Evolutionary conservation across 2,113 vertebrate species (phyloP), one percentile per base, ranked within the genome.

Genomic region (Amia ocellicauda): DNA sequence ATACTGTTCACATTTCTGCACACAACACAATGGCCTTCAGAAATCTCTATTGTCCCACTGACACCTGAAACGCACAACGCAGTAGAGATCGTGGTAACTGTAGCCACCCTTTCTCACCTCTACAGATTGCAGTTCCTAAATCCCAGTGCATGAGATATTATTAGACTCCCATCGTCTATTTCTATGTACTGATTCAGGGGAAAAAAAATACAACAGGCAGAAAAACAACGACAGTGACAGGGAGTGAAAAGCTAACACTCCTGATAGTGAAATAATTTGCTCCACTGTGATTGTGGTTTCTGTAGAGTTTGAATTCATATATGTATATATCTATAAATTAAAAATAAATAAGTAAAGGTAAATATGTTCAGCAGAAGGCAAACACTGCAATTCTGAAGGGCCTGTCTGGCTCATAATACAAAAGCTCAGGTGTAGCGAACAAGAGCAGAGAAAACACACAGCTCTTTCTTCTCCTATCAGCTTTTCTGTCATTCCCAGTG

Each of bases 401-500:
- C 20, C 14, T 27, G 60, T 68, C 71, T 76, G 68, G 56, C 42
- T 74, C 59, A 65, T 29, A 41, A 58, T 56, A 74, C 58, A 76
- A 74, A 66, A 65, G 50, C 57, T 60, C 64, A 66, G 69, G 75
- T 75, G 71, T 43, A 56, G 47, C 40, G 52, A 42, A 50, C 53
- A 24, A 72, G 57, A 49, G 45, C 52, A 66, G 55, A 68, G 26
- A 64, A 70, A 62, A 61, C 47, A 61, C 56, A 7, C 28, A 29
- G 52, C 52, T n/a, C 24, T 53, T 58, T 43, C 47, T 58, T 16
- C n/a, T 26, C 22, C 20, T 11, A 36, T 51, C 64, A 41, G 43
- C 57, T 53, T 52, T 41, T 29, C 31, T 42, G 20, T 1, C 31
- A 3, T 19, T 20, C 63, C 43, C 19, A 59, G 49, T 42, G 11